Conservation (phyloP, 2,888 invertebrate species). For the Drosophila cyrtoloma region DNA sequence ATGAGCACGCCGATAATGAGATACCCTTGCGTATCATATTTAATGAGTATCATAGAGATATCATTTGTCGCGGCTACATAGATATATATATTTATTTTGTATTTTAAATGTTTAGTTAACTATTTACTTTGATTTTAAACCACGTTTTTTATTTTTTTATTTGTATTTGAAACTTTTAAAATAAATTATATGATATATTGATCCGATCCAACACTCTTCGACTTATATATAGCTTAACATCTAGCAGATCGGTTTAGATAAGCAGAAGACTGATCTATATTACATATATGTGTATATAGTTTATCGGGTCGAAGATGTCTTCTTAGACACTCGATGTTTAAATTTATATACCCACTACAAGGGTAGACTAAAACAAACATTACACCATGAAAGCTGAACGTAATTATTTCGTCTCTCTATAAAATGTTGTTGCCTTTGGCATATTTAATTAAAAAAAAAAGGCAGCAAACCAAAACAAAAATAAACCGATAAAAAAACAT, state of each 20-base stretch:
- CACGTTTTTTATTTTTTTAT: not conserved
- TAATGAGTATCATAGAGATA: not conserved
- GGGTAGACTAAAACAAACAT: constrained; percentile 19
- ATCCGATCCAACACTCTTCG: not conserved
- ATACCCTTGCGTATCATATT: not conserved
- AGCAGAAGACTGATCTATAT: not conserved
- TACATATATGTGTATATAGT: not conserved
- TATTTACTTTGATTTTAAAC: not conserved
- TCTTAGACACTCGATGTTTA: not conserved
- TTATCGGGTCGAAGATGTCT: not conserved
- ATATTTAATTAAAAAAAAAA: constrained; percentile 47
- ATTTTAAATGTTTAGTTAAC: not conserved
- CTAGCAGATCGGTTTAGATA: not conserved
- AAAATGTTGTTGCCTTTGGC: constrained; percentile 52
- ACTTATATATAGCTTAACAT: not conserved
- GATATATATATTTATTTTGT: not conserved
- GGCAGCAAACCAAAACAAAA: not conserved
- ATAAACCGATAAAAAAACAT: not conserved
- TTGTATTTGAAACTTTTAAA: not conserved
- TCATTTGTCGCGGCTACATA: not conserved
- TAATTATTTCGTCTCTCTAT: constrained; percentile 61
- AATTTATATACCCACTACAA: not conserved
- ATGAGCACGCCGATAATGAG: not conserved
- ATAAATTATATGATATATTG: not conserved
- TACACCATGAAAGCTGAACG: constrained; percentile 47